Conservation (phyloP, 2,888 invertebrate species). For the Adineta ricciae region DNA sequence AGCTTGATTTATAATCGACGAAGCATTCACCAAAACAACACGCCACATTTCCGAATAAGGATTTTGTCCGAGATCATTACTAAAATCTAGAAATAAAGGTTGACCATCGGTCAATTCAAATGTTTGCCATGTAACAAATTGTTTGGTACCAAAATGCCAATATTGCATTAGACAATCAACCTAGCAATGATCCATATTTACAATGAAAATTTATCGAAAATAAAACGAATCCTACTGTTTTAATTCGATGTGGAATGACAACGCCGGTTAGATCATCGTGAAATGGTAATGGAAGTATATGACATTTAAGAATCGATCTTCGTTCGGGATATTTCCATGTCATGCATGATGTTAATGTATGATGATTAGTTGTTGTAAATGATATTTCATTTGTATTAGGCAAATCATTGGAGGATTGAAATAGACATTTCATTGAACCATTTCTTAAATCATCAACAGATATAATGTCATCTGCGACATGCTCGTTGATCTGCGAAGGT, state of each 20-base stretch:
- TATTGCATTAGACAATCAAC: slow-evolving; percentile 15
- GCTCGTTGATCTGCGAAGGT: background rate
- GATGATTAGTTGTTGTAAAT: background rate
- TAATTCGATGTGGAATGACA: background rate
- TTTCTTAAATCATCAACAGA: background rate
- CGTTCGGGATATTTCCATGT: slow-evolving; percentile 27
- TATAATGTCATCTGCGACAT: background rate
- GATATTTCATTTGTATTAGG: background rate
- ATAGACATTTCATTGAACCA: slow-evolving; percentile 6
- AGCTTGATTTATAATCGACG: slow-evolving; percentile 19
- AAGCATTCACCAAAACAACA: slow-evolving; percentile 21
- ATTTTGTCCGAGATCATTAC: background rate
- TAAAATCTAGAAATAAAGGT: slow-evolving; percentile 3
- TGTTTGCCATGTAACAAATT: background rate
- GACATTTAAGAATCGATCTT: slow-evolving; percentile 24
- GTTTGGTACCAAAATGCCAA: background rate
- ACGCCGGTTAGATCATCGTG: background rate
- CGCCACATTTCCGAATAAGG: slow-evolving; percentile 30
- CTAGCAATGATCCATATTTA: background rate
- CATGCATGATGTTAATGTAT: background rate
- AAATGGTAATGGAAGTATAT: slow-evolving; percentile 31
- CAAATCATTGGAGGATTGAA: background rate
- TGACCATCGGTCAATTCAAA: background rate
- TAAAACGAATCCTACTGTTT: background rate
- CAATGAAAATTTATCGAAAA: too few species aligned